Percentiles rank a stretch among this genome's conserved stretches.
Evolutionary conservation across 2,113 vertebrate genomes (phyloP).

Genomic region (Malurus melanocephalus): DNA sequence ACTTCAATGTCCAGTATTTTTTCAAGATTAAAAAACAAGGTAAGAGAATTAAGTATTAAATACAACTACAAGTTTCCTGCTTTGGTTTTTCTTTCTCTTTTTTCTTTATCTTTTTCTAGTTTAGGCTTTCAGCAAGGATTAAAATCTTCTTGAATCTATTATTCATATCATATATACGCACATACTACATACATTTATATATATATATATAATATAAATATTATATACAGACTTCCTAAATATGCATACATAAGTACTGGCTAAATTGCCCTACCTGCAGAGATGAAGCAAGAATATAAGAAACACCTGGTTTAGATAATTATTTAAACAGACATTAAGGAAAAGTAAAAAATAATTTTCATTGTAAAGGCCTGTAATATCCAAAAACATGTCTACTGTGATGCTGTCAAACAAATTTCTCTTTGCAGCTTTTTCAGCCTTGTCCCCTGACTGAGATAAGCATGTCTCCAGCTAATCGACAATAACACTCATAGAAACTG

Average conservation of each 20-base stretch:
- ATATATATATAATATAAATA: too few species aligned
- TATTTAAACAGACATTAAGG: not conserved
- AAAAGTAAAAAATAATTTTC: not conserved
- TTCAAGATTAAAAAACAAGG: not conserved
- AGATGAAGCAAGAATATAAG: not conserved
- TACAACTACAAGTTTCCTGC: not conserved
- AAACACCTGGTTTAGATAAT: not conserved
- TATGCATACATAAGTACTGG: not conserved
- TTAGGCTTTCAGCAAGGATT: not conserved
- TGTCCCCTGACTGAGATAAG: not conserved
- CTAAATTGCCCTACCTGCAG: not conserved
- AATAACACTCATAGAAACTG: not conserved
- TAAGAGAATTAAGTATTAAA: not conserved
- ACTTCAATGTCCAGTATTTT: not conserved
- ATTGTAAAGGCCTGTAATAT: not conserved
- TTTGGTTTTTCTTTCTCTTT: not conserved
- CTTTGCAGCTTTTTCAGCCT: not conserved
- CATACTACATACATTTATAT: too few species aligned
- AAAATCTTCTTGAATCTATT: not conserved
- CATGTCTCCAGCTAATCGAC: not conserved
- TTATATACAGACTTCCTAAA: not conserved
- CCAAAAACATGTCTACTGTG: not conserved
- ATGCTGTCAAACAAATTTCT: not conserved
- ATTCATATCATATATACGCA: not conserved
- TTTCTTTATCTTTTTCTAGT: not conserved